Evolutionary conservation across 2,113 vertebrate species (phyloP).

Genomic region (Eleginops maclovinus): DNA sequence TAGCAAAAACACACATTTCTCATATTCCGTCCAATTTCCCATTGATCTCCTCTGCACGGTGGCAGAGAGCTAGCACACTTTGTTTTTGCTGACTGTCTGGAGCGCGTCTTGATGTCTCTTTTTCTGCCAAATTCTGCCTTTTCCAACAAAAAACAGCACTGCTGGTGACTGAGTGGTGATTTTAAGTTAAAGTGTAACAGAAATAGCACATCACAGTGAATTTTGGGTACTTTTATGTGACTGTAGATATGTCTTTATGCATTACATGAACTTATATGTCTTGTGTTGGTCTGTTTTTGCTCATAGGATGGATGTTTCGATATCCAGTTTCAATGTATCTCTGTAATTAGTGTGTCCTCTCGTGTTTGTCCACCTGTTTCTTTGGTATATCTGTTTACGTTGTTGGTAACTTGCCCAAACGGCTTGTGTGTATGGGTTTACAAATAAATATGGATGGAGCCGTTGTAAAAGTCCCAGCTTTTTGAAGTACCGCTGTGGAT

Average conservation of each 20-base stretch:
- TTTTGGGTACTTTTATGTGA: neutral
- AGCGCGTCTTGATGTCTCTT: conserved; percentile 32
- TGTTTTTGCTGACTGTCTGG: conserved; percentile 68
- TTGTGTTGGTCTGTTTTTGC: conserved; percentile 1
- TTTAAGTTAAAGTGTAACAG: conserved; percentile 19
- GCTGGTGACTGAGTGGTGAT: conserved; percentile 14
- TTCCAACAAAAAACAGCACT: neutral
- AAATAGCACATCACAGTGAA: neutral
- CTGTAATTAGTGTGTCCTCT: conserved; percentile 11
- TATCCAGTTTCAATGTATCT: conserved; percentile 31
- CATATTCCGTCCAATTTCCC: conserved; percentile 57
- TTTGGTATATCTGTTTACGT: conserved; percentile 41
- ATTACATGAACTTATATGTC: conserved; percentile 5
- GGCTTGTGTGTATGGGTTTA: conserved; percentile 27
- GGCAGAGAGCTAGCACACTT: conserved; percentile 53
- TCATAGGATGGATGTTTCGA: neutral
- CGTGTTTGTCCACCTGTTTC: conserved; percentile 49
- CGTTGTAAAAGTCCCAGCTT: conserved; percentile 40
- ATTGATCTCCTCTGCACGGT: conserved; percentile 51
- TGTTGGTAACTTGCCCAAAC: conserved; percentile 39
- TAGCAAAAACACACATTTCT: conserved; percentile 52
- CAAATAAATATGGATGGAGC: conserved; percentile 16
- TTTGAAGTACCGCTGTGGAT: conserved; percentile 39
- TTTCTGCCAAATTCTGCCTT: conserved; percentile 47
- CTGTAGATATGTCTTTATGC: neutral